These are phyloP conservation scores for Lepus americanus DNA, from an alignment of 2,113 vertebrate species.

Conservation along the genomic window DNA sequence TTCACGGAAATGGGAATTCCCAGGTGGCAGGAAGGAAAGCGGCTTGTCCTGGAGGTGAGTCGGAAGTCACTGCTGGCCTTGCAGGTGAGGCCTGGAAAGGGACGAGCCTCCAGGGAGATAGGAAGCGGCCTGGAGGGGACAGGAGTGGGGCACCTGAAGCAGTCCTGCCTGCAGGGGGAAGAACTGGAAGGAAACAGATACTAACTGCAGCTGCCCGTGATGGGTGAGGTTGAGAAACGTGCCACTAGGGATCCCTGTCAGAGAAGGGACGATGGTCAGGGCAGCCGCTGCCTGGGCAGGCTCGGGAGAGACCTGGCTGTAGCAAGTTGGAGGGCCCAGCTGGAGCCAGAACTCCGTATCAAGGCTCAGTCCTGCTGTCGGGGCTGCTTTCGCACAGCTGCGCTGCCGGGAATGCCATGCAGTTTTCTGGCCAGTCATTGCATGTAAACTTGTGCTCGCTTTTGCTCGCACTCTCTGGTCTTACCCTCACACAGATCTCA, in stretches of 20 bases:
- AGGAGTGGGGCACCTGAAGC: background rate
- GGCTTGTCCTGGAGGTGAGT: conserved; percentile 1
- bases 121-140: background rate
- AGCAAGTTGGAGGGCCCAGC: background rate
- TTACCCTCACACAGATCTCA: background rate
- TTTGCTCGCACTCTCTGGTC: background rate
- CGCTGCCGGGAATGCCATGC: background rate
- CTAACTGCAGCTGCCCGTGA: background rate
- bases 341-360: background rate
- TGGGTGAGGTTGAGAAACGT: background rate
- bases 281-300: background rate
- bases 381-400: background rate
- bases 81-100: background rate
- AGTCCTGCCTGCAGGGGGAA: background rate
- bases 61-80: background rate
- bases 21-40: background rate
- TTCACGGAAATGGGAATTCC: conserved; percentile 39
- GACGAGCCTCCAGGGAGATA: background rate
- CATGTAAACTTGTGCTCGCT: background rate
- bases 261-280: background rate
- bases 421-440: background rate
- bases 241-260: background rate
- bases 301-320: background rate
- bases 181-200: conserved; percentile 32
- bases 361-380: background rate